Base-by-base conservation (phyloP, 1,140 invertebrate genomes). In the Conus ventricosus region DNA sequence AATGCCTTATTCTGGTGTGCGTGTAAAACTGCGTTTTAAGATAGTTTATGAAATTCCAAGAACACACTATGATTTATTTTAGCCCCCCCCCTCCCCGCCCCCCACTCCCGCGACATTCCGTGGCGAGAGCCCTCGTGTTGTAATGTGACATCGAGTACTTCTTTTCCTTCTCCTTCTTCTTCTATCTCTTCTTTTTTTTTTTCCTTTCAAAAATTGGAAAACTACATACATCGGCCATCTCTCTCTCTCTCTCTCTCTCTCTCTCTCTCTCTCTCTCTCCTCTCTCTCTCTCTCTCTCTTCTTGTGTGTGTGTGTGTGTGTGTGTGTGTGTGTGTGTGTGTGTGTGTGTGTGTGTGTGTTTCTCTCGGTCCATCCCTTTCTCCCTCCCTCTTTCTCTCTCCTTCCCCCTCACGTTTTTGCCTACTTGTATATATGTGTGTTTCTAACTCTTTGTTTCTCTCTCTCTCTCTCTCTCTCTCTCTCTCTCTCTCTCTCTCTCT, bases 401-500 rank as follows among this genome's bases (percentile, higher is more conserved):
- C n/a, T n/a, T 5, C 51, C n/a, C 51, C n/a, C 51, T 80, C 11
- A 27, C 51, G 13, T n/a, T 27, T 27, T 23, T 80, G 13, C 1
- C 23, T 80, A 4, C 11, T n/a, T n/a, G 13, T 15, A 13, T 80
- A 10, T 80, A 13, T 15, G 1, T 80, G 13, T 11, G 11, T 80
- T 13, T 80, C 76, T 10, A 23, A 27, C 76, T 80, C 76, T 80
- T 23, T 80, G 8, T 80, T 23, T 80, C 78, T 80, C 78, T 80
- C 78, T 80, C 25, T 53, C 78, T 53, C 78, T 27, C 78, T 53
- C 2, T 53, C 78, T 53, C 1, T 80, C 60, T 63, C 78, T 80
- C 78, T 80, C 78, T 80, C 25, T 53, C 78, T 53, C 78, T 80
- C 78, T 80, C 78, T 80, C 78, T 80, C 25, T 53, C 78, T 53